Percentiles rank a stretch among this genome's conserved stretches.
Conservation (phyloP, 2,797 vertebrate species). For the Characodon lateralis region DNA sequence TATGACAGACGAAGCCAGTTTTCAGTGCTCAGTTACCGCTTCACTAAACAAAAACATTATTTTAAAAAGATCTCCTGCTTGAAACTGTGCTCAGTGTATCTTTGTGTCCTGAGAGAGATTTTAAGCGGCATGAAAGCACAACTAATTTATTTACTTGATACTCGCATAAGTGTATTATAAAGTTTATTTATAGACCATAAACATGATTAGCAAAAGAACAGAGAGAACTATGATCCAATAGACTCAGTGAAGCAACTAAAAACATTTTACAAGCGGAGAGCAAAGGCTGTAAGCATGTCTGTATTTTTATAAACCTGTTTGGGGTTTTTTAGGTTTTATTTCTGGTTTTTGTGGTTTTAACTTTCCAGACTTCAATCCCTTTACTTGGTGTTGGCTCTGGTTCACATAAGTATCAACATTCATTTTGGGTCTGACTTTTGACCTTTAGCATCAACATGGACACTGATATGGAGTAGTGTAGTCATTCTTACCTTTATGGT, state of each 20-base stretch:
- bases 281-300: constrained; percentile 16
- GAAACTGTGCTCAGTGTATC: constrained; percentile 27
- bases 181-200: constrained; percentile 42
- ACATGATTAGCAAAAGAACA: constrained; percentile 20
- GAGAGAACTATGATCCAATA: constrained; percentile 34
- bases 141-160: constrained; percentile 32
- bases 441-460: too few relatives aligned
- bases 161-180: constrained; percentile 15
- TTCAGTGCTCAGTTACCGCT: constrained; percentile 5
- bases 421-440: not conserved
- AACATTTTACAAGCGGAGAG: constrained; percentile 35
- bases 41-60: constrained; percentile 28
- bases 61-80: constrained; percentile 31
- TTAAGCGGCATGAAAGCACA: constrained; percentile 30
- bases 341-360: constrained; percentile 28
- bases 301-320: constrained; percentile 26
- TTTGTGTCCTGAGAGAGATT: constrained; percentile 10
- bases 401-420: not conserved
- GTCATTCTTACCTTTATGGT: too few relatives aligned
- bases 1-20: constrained; percentile 4
- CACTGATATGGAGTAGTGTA: too few relatives aligned
- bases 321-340: not conserved
- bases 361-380: not conserved
- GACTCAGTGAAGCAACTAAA: constrained; percentile 26
- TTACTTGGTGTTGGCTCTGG: not conserved